Evolutionary conservation across 2,888 invertebrate species (phyloP), one percentile per base, ranked within the genome.

Genomic region (Acrobasis consociella): DNA sequence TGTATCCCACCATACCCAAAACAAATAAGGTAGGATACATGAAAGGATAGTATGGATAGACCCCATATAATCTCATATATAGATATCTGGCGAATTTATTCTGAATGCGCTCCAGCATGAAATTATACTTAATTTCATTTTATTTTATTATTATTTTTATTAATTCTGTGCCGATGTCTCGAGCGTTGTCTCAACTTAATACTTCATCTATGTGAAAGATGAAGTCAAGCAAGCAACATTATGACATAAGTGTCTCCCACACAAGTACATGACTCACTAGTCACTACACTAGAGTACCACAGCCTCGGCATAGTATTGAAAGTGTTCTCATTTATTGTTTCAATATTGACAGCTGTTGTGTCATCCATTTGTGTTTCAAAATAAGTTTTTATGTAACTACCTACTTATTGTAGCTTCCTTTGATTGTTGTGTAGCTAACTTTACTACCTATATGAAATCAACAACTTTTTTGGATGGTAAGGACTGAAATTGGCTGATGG

Each of bases 161-260:
- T n/a, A n/a, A n/a, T n/a, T n/a, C n/a, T n/a, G n/a, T 39, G 39
- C 39, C 42, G 13, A 42, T 42, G 11, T 42, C 10, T 39, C 9
- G 10, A 39, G 0, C 42, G 10, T 42, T 10, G 42, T 10, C 46
- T 46, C 46, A n/a, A n/a, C n/a, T n/a, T 5, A 5, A 1, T 13
- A 5, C 2, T 5, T 46, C 13, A 3, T 46, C 46, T 46, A 13
- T 46, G 46, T 52, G 31, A 8, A 52, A 37, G 13, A 38, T 53
- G 53, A 53, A 53, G 38, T 5, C 15, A 38, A 17, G 42, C 56
- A 56, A 56, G 46, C 22, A 56, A 42, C 42, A 46, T 42, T n/a
- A 56, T 56, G 56, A 56, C 56, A 56, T 56, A 56, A 56, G 42
- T 56, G 17, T 11, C 56, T 42, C 56, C 56, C 22, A 16, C 56